Conservation (phyloP, 1,140 invertebrate genomes). For the Neodiprion pinetum region DNA sequence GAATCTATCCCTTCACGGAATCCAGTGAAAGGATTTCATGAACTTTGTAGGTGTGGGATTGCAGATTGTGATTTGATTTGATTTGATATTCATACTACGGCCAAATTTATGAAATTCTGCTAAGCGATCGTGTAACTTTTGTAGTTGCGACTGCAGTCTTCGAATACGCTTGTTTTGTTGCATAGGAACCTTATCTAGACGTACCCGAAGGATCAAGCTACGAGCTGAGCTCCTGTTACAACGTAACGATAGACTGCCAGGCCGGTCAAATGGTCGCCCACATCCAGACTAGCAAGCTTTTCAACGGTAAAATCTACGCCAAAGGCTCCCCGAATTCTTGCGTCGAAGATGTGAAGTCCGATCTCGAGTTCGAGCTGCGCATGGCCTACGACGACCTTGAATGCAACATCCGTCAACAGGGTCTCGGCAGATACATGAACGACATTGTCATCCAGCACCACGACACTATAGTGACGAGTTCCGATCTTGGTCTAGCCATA, state of each 20-base stretch:
- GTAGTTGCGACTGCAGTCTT: too few relatives aligned
- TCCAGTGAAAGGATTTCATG: too few relatives aligned
- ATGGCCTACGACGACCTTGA: conserved; percentile 93
- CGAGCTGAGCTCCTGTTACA: conserved; percentile 93
- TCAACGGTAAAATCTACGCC: conserved; percentile 93
- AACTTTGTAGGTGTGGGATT: too few relatives aligned
- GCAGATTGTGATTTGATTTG: too few relatives aligned
- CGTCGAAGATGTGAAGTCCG: conserved; percentile 83
- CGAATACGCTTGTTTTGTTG: background rate
- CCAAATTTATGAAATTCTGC: too few relatives aligned
- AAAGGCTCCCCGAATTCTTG: conserved; percentile 92
- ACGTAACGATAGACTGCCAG: conserved; percentile 90
- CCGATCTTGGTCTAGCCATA: conserved; percentile 89
- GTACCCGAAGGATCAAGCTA: conserved; percentile 90
- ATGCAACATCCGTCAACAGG: conserved; percentile 87
- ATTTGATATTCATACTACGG: too few relatives aligned
- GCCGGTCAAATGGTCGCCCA: conserved; percentile 91
- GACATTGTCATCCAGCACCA: conserved; percentile 94
- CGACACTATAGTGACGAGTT: conserved; percentile 93
- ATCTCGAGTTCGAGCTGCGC: conserved; percentile 84
- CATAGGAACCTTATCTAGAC: conserved; percentile 86
- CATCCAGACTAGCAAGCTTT: conserved; percentile 90
- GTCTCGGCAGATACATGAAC: conserved; percentile 83
- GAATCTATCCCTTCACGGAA: too few relatives aligned
- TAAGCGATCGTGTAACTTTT: too few relatives aligned